These are phyloP conservation scores for Enchytraeus crypticus DNA, from an alignment of 2,888 invertebrate species.

Conservation along the genomic window DNA sequence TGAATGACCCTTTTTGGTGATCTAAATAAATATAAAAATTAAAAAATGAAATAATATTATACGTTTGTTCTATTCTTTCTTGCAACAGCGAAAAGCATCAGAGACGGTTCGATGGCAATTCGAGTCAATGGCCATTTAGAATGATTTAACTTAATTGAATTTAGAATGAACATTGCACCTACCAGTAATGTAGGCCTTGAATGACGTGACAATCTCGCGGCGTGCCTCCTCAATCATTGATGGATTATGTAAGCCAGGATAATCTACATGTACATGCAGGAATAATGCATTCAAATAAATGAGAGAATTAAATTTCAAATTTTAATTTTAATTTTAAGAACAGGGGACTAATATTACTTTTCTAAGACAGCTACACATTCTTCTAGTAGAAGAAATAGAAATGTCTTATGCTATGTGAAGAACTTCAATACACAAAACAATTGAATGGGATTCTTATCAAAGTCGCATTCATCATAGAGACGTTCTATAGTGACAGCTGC, in stretches of 20 bases:
- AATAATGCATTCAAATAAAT: not conserved
- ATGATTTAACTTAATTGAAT: no score
- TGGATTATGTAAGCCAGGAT: conserved; percentile 20
- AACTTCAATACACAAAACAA: no score
- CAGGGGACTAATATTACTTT: not conserved
- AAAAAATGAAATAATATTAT: no score
- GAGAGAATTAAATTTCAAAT: no score
- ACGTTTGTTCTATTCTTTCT: not conserved
- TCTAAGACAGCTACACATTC: not conserved
- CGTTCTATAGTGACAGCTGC: no score
- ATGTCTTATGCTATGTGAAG: no score
- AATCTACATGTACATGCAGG: conserved; percentile 13
- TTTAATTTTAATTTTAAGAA: no score
- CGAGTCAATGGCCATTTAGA: not conserved
- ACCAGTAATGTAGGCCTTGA: conserved; percentile 27
- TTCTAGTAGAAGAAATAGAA: not conserved
- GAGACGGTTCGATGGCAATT: no score
- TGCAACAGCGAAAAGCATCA: not conserved
- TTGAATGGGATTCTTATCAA: no score
- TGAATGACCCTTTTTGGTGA: no score
- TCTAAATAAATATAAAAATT: no score
- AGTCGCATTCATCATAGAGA: no score
- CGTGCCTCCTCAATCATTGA: conserved; percentile 16
- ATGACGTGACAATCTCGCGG: conserved; percentile 14
- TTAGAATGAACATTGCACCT: not conserved